Evolutionary conservation across 2,113 vertebrate species (phyloP), one percentile per base, ranked within the genome.

Genomic region (Lanius ludovicianus): DNA sequence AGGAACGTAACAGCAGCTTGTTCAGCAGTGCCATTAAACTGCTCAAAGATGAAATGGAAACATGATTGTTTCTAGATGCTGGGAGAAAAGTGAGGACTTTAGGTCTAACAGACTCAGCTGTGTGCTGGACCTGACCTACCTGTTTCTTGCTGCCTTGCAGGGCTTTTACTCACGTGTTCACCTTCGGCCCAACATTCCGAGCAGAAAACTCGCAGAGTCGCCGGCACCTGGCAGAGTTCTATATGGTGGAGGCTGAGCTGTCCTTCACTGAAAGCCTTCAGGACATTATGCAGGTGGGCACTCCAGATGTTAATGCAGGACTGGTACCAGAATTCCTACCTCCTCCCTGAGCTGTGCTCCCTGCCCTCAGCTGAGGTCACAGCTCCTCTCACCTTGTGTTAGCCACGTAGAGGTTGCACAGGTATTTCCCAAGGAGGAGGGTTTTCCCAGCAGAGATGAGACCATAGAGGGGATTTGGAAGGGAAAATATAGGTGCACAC

Each of bases 181-280:
- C 99, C 78, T 99, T 99, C 35, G 99, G 99, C 21, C 99, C 99
- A 0, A 99, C 99, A 0, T 99, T 99, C 94, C 98, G 99, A 90
- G 99, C 99, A 0, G 99, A 99, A 95, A 99, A 99, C 97, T 99
- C 99, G 3, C 99, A 99, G 96, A 99, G 98, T 95, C 98, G 99
- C 46, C 98, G 99, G 64, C 99, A 99, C 95, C 97, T 99, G 96
- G 99, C 99, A 0, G 99, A 99, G 97, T 99, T 99, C 97, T 99
- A 99, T 80, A 99, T 99, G 99, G 98, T 99, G 85, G 99, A 99
- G 96, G 99, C 99, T 13, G 99, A 99, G 93, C 90, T 99, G 69
- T 98, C 99, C 93, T 99, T 99, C 96, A 98, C 98, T 4, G 97
- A 99, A 70, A 98, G 97, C 62, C 97, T 99, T 68, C 98, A 99